A percentile compares a stretch with the other conserved stretches of the same genome.
These are phyloP conservation scores for Lophotriccus pileatus DNA, from an alignment of 2,797 vertebrate genomes.

Conservation along the genomic window DNA sequence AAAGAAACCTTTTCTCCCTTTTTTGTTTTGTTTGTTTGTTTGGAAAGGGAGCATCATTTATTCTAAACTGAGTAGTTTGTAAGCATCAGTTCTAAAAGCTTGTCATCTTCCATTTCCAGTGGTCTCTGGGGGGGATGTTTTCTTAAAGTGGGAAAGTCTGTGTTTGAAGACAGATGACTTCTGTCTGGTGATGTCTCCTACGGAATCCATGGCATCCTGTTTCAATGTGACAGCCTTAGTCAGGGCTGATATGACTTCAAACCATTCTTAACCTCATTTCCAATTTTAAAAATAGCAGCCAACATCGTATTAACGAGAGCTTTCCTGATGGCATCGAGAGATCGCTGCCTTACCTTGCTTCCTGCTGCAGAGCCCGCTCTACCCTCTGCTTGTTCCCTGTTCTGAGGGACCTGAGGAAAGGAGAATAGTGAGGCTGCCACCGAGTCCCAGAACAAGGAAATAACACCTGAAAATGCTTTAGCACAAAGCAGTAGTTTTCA, in stretches of 20 bases:
- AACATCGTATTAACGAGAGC: slow-evolving; percentile 6
- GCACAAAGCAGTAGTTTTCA: not conserved
- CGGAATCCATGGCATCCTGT: slow-evolving; percentile 45
- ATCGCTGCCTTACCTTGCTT: not conserved
- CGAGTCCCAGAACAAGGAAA: not conserved
- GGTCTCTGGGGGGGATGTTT: slow-evolving; percentile 29
- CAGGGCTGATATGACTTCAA: slow-evolving; percentile 52
- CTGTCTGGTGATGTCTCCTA: slow-evolving; percentile 20
- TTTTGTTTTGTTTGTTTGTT: not conserved
- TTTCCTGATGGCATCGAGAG: not conserved
- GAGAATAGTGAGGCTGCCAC: not conserved
- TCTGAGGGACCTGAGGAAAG: not conserved
- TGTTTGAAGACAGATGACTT: slow-evolving; percentile 19
- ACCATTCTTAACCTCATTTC: slow-evolving; percentile 63
- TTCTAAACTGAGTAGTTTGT: not conserved
- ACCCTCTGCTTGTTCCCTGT: not conserved
- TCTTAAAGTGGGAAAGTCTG: slow-evolving; percentile 58
- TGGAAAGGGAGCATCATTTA: not conserved
- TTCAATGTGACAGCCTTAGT: slow-evolving; percentile 50
- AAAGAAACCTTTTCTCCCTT: not conserved
- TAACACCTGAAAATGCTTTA: not conserved
- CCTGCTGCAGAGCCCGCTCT: not conserved
- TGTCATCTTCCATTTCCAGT: slow-evolving; percentile 31
- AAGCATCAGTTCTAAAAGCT: not conserved
- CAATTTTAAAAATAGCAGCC: slow-evolving; percentile 56